phyloP scores from a whole-genome alignment of 2,113 vertebrate species.

The Ascaphus truei region DNA sequence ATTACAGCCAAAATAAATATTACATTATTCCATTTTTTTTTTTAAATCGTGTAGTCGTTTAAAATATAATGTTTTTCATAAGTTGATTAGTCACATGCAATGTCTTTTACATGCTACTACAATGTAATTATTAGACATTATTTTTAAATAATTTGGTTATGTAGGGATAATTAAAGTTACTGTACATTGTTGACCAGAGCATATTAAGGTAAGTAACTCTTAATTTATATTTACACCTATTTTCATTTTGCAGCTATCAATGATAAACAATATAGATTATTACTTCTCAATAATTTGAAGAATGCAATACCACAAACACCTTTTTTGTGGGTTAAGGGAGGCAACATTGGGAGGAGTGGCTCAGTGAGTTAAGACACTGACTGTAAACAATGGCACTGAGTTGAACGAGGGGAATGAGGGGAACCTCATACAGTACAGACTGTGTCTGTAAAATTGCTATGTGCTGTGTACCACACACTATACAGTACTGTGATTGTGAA shows the following conservation, averaged over 20 bases:
- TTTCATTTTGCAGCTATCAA: background rate
- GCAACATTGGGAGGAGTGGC: too few species aligned
- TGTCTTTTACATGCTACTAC: conserved; percentile 11
- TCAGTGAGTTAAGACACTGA: too few species aligned
- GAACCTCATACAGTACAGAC: too few species aligned
- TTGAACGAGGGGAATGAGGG: too few species aligned
- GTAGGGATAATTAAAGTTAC: background rate
- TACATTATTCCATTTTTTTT: conserved; percentile 26
- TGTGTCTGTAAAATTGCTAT: too few species aligned
- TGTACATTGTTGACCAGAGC: background rate
- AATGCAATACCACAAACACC: too few species aligned
- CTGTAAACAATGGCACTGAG: too few species aligned
- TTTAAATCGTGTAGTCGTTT: conserved; percentile 8
- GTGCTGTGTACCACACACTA: too few species aligned
- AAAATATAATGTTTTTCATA: conserved; percentile 3
- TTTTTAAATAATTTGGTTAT: conserved; percentile 17
- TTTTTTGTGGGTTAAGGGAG: too few species aligned
- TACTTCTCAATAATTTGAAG: too few species aligned
- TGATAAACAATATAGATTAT: background rate
- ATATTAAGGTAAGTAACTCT: background rate
- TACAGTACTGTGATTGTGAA: too few species aligned
- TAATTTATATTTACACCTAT: background rate
- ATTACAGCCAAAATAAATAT: conserved; percentile 34
- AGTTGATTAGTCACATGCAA: background rate
- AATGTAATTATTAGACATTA: conserved; percentile 2